These are phyloP conservation scores for Formicarius rufipectus DNA, from an alignment of 2,113 vertebrate species.

Conservation along the genomic window DNA sequence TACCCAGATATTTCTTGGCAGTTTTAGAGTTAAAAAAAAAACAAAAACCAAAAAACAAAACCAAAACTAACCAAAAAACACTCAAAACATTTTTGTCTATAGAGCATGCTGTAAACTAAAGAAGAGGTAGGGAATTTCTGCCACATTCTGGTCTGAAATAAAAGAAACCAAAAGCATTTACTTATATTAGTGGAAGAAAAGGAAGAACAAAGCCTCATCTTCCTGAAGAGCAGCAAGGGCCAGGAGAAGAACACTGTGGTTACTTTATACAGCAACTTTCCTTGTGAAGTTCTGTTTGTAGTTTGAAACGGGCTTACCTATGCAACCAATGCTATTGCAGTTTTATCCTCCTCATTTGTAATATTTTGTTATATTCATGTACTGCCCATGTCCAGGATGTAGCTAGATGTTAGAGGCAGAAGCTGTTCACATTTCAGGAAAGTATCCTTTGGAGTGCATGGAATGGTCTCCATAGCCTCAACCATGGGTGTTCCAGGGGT, in stretches of 20 bases:
- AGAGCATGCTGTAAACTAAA: neutral
- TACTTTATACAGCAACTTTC: neutral
- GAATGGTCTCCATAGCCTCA: neutral
- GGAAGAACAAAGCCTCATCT: neutral
- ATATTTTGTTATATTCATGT: neutral
- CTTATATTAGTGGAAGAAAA: neutral
- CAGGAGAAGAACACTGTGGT: neutral
- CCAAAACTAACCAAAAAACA: too few species aligned
- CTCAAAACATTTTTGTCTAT: neutral
- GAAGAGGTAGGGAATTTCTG: neutral
- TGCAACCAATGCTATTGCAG: neutral
- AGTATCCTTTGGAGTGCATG: neutral
- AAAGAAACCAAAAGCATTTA: neutral
- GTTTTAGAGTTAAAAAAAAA: too few species aligned
- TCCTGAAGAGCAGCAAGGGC: neutral
- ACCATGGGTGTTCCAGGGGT: neutral
- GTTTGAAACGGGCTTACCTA: neutral
- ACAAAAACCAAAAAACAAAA: too few species aligned
- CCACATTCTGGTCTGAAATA: neutral
- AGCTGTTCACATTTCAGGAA: neutral
- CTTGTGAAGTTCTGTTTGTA: neutral
- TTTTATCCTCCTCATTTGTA: neutral
- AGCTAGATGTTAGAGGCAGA: neutral
- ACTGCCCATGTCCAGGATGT: neutral
- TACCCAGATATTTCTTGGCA: neutral